Base-by-base conservation (phyloP, 1,140 invertebrate species). In the Polypedilum vanderplanki region DNA sequence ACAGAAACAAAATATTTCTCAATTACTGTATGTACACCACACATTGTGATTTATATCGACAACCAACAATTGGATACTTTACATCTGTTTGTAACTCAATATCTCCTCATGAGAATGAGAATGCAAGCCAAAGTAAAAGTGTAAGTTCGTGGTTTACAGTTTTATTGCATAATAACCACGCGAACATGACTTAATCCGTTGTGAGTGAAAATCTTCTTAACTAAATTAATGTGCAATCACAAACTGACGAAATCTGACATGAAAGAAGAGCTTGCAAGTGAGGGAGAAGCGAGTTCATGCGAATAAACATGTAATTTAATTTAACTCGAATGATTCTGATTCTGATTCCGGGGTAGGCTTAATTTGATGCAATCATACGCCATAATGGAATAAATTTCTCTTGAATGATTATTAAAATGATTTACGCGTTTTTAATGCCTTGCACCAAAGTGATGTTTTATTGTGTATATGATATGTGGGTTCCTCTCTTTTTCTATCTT, bases 401-500 rank as follows among this genome's bases (percentile, higher is more conserved):
- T 57, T 70, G 17, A 70, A 70, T 70, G 65, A 70, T 70, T 70
- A 70, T 70, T 20, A 70, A 70, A 70, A 22, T 70, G 65, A 70
- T 70, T 70, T 70, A 70, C 65, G 65, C 17, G 65, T 18, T 22
- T 70, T 70, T 70, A 70, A 20, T 70, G 65, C 65, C 46, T 20
- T n/a, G 15, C 46, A 57, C 46, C 46, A 57, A 12, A 15, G n/a
- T n/a, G 46, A n/a, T 57, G 41, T 5, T n/a, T n/a, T n/a, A 1
- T 46, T 46, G 9, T 46, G 9, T n/a, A 70, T 70, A 12, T 70
- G 17, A 20, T 70, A 70, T 70, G 65, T 70, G 65, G 65, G 65
- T n/a, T 57, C 46, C n/a, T 57, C 46, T 57, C 12, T 57, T 15
- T n/a, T 15, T 57, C 46, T 15, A 12, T 0, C n/a, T 57, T 12